These are phyloP conservation scores for Etheostoma spectabile DNA, from an alignment of 2,113 vertebrate genomes.

Conservation along the genomic window DNA sequence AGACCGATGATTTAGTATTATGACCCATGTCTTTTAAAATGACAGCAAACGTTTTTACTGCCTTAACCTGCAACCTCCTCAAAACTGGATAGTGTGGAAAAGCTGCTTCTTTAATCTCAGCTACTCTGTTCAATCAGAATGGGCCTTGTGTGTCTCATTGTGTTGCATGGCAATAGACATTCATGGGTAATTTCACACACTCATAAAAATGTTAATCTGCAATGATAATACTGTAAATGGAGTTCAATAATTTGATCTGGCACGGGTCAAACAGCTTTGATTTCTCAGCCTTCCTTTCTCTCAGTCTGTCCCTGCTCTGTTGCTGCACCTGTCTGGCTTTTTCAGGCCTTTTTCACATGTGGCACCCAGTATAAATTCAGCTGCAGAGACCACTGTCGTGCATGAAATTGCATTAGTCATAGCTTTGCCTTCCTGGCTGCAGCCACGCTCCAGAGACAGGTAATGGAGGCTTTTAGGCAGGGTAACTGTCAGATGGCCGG, in stretches of 20 bases:
- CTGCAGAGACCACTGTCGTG: constrained; percentile 53
- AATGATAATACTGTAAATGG: constrained; percentile 73
- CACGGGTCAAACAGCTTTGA: constrained; percentile 58
- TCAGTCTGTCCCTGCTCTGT: constrained; percentile 28
- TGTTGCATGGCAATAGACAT: constrained; percentile 52
- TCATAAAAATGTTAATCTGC: constrained; percentile 78
- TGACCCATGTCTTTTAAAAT: constrained; percentile 39
- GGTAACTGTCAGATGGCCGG: constrained; percentile 53
- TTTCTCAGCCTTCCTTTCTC: constrained; percentile 28
- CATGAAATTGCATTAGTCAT: constrained; percentile 79
- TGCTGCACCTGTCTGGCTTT: constrained; percentile 24
- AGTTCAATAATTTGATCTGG: constrained; percentile 72
- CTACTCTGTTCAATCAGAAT: constrained; percentile 28
- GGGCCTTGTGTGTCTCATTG: constrained; percentile 53
- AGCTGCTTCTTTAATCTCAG: constrained; percentile 31
- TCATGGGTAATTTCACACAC: constrained; percentile 75
- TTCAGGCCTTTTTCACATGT: constrained; percentile 40
- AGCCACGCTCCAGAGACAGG: constrained; percentile 53
- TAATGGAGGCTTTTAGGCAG: constrained; percentile 74
- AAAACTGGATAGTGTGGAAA: constrained; percentile 49
- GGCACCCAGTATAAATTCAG: constrained; percentile 56
- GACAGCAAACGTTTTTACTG: constrained; percentile 33
- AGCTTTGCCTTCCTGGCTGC: constrained; percentile 59
- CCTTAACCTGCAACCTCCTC: constrained; percentile 28
- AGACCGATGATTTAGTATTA: constrained; percentile 24